phyloP scores from a whole-genome alignment of 2,888 invertebrate genomes.

The Leptopilina drosophilae region DNA sequence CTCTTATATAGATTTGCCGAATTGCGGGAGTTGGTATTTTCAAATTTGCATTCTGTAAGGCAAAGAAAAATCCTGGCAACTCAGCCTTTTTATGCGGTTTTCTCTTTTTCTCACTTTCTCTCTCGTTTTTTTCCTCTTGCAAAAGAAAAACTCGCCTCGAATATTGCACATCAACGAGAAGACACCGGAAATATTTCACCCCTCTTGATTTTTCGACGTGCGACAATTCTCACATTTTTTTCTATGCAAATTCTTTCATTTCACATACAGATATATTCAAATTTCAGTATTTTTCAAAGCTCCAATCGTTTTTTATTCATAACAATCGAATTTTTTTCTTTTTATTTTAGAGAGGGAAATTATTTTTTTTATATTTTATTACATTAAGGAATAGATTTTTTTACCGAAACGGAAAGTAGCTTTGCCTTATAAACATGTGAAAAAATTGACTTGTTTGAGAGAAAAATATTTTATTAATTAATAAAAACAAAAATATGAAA shows the following conservation, averaged over 20 bases:
- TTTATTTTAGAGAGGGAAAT: background rate
- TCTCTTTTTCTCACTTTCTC: conserved; percentile 23
- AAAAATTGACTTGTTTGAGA: too few relatives aligned
- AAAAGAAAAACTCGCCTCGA: background rate
- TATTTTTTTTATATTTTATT: too few relatives aligned
- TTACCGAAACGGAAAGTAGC: too few relatives aligned
- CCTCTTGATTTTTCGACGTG: conserved; percentile 54
- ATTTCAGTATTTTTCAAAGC: background rate
- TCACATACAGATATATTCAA: conserved; percentile 6
- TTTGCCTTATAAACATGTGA: too few relatives aligned
- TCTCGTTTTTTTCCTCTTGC: conserved; percentile 40
- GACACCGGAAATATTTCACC: conserved; percentile 53
- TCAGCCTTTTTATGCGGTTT: conserved; percentile 44
- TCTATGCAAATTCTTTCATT: conserved; percentile 12
- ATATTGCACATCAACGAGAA: conserved; percentile 34
- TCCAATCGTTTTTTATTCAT: conserved; percentile 4
- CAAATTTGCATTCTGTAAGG: conserved; percentile 55
- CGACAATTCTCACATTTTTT: conserved; percentile 21
- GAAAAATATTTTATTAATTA: too few relatives aligned
- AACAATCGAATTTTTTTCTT: background rate
- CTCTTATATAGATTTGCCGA: conserved; percentile 51
- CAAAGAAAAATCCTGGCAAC: conserved; percentile 50
- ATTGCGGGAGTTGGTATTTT: conserved; percentile 46
- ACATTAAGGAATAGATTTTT: too few relatives aligned
- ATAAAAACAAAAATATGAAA: too few relatives aligned